Percentiles rank a stretch among this genome's conserved stretches.
Conservation (phyloP, 2,888 invertebrate species). For the Petrolisthes cinctipes region DNA sequence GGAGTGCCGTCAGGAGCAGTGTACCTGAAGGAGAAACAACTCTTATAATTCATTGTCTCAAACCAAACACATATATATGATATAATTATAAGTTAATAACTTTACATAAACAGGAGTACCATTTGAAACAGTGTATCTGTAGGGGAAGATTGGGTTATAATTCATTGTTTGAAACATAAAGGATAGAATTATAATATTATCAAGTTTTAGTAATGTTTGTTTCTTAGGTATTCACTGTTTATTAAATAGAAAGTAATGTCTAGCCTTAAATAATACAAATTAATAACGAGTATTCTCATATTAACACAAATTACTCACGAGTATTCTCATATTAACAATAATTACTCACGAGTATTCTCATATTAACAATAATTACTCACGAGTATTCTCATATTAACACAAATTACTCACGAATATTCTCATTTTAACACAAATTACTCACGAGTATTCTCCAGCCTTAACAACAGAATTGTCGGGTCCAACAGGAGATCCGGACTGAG, state of each 20-base stretch:
- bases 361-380: too few relatives aligned
- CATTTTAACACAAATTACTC: slow-evolving; percentile 4
- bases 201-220: too few relatives aligned
- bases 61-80: too few relatives aligned
- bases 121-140: not conserved
- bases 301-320: not conserved
- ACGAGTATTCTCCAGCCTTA: slow-evolving; percentile 51
- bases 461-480: slow-evolving; percentile 46
- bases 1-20: slow-evolving; percentile 41
- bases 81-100: not conserved
- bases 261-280: too few relatives aligned
- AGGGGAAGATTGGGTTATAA: not conserved
- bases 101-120: not conserved
- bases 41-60: not conserved
- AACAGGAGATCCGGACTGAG: slow-evolving; percentile 40
- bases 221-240: too few relatives aligned
- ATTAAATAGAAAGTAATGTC: too few relatives aligned
- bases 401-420: not conserved
- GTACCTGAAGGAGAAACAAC: slow-evolving; percentile 28
- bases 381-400: not conserved
- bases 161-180: not conserved
- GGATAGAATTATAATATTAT: too few relatives aligned
- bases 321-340: not conserved
- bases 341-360: slow-evolving; percentile 43
- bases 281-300: not conserved